Percentiles rank a stretch among this genome's conserved stretches.
phyloP scores from a whole-genome alignment of 2,797 vertebrate genomes.

The Mycteria americana region DNA sequence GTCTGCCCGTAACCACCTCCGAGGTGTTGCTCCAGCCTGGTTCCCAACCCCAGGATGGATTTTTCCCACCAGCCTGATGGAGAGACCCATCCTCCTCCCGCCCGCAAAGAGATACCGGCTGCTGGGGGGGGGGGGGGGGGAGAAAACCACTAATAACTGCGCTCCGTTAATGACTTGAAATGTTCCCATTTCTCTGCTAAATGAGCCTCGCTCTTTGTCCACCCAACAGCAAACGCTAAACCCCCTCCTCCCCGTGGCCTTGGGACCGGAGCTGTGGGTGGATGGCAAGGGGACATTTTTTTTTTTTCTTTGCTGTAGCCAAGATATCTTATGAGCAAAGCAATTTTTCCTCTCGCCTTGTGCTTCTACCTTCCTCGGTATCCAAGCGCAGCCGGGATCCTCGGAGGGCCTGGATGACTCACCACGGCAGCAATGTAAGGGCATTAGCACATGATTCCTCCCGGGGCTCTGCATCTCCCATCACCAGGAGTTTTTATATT shows the following conservation, averaged over 20 bases:
- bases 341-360: not conserved
- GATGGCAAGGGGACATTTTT: not conserved
- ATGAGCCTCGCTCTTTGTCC: not conserved
- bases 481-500: not conserved
- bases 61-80: not conserved
- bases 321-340: not conserved
- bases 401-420: conserved; percentile 35
- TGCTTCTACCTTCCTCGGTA: not conserved
- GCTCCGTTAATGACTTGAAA: not conserved
- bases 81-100: not conserved
- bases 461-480: not conserved
- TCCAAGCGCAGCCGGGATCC: not conserved
- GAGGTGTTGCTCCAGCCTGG: not conserved
- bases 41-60: not conserved
- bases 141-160: not conserved
- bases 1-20: not conserved
- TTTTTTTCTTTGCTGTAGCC: not conserved
- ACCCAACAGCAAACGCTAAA: not conserved
- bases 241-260: not conserved
- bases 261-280: not conserved
- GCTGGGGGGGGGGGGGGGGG: rapidly evolving
- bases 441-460: not conserved
- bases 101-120: not conserved
- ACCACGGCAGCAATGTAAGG: not conserved
- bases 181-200: not conserved